Percentiles rank a stretch among this genome's conserved stretches.
Evolutionary conservation across 2,888 invertebrate genomes (phyloP).

Genomic region (Isoperla grammatica): DNA sequence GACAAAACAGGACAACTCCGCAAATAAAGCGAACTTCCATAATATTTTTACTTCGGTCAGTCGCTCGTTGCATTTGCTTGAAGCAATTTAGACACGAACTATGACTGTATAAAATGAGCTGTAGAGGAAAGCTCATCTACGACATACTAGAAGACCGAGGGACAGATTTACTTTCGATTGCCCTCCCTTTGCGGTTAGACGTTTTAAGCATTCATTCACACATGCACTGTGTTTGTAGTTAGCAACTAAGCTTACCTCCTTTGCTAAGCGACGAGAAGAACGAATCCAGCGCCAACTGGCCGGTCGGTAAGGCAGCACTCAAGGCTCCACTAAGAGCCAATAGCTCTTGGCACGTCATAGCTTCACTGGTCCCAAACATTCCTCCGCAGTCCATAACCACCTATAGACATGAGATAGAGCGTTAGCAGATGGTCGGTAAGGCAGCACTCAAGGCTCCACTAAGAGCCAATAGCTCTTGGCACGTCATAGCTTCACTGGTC

Average conservation of each 20-base stretch:
- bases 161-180: too few species aligned
- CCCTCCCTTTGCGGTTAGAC: too few species aligned
- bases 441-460: slow-evolving; percentile 89
- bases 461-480: slow-evolving; percentile 86
- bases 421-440: slow-evolving; percentile 78
- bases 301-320: slow-evolving; percentile 84
- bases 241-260: slow-evolving; percentile 51
- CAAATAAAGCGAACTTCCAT: too few species aligned
- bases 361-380: slow-evolving; percentile 47
- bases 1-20: too few species aligned
- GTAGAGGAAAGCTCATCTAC: too few species aligned
- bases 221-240: too few species aligned
- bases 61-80: too few species aligned
- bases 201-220: too few species aligned
- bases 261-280: slow-evolving; percentile 76
- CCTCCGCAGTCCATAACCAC: slow-evolving; percentile 45
- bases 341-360: slow-evolving; percentile 83
- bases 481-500: slow-evolving; percentile 68
- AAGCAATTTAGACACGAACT: too few species aligned
- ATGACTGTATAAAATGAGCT: too few species aligned
- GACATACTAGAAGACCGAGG: too few species aligned
- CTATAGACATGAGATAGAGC: slow-evolving; percentile 51
- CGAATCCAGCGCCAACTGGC: slow-evolving; percentile 71
- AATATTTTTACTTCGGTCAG: too few species aligned
- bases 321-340: slow-evolving; percentile 88